phyloP scores from a whole-genome alignment of 2,888 invertebrate species.

The Ormyrus pomaceus region DNA sequence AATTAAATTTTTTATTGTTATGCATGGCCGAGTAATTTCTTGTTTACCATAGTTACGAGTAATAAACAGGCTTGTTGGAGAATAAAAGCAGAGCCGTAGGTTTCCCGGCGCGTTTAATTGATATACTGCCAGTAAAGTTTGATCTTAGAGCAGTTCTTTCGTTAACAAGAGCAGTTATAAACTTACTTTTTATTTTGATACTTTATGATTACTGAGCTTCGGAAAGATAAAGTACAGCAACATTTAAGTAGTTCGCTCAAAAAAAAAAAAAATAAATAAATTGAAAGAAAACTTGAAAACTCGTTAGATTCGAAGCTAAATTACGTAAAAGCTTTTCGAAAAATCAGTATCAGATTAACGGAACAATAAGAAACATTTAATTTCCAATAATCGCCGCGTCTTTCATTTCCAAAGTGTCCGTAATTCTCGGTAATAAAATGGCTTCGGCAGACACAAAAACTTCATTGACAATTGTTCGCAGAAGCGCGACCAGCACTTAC shows the following conservation, averaged over 20 bases:
- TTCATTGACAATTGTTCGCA: conserved; percentile 6
- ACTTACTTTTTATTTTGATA: conserved; percentile 10
- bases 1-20: conserved; percentile 46
- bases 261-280: no score
- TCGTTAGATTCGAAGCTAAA: no score
- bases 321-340: no score
- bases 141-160: conserved; percentile 35
- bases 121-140: conserved; percentile 44
- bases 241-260: no score
- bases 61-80: conserved; percentile 44
- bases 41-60: conserved; percentile 35
- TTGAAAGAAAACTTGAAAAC: no score
- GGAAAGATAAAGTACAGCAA: not conserved
- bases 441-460: conserved; percentile 15
- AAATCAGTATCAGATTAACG: no score
- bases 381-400: no score
- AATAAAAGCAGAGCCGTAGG: conserved; percentile 26
- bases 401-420: no score
- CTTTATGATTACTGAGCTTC: conserved; percentile 10
- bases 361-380: no score
- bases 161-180: conserved; percentile 19
- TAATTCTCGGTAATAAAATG: not conserved
- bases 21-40: conserved; percentile 40
- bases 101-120: conserved; percentile 36
- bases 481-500: no score